Conservation (phyloP, 2,888 invertebrate genomes). For the Cheilosia grossa region DNA sequence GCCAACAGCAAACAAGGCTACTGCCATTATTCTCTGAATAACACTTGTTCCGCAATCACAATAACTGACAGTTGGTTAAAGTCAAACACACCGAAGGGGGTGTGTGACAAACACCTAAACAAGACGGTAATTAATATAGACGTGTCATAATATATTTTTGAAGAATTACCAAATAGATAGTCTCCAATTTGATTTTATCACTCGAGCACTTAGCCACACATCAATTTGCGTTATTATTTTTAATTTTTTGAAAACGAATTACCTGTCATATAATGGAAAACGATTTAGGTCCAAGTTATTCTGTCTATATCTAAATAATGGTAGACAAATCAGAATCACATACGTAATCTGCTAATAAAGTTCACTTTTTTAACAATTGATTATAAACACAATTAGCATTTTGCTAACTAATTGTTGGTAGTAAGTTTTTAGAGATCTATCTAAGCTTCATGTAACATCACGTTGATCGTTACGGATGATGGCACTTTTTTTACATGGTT, state of each 20-base stretch:
- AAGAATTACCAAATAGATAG: conserved; percentile 13
- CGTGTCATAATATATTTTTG: conserved; percentile 14
- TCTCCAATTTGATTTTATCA: background rate
- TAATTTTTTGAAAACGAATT: background rate
- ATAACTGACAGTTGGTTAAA: background rate
- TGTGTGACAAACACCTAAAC: background rate
- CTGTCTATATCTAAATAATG: background rate
- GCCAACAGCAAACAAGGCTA: conserved; percentile 23
- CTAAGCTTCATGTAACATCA: background rate
- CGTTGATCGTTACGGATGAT: background rate
- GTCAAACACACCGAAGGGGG: background rate
- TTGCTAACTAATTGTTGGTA: conserved; percentile 17
- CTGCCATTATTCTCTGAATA: conserved; percentile 1
- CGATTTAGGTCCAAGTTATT: conserved; percentile 9
- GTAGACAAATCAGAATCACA: conserved; percentile 2
- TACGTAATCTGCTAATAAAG: conserved; percentile 3
- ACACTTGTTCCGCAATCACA: background rate
- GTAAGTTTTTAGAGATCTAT: background rate
- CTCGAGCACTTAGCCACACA: conserved; percentile 16
- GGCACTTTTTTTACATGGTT: too few relatives aligned
- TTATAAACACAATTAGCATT: conserved; percentile 22
- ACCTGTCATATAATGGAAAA: conserved; percentile 17
- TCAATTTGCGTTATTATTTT: background rate
- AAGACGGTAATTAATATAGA: background rate
- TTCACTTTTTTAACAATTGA: conserved; percentile 4